Conservation (phyloP, 2,797 vertebrate genomes). For the Cyclura pinguis region DNA sequence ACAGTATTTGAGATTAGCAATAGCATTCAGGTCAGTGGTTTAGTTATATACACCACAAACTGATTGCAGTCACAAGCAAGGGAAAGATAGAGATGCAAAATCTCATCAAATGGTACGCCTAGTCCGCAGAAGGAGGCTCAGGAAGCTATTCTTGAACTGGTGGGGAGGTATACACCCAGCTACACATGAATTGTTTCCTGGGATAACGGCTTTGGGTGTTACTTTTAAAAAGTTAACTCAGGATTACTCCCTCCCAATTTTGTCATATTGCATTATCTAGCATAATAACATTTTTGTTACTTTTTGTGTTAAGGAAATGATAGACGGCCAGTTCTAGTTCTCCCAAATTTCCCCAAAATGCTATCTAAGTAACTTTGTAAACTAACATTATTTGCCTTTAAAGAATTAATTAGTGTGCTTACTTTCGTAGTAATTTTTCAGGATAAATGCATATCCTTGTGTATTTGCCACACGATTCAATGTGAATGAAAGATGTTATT, state of each 20-base stretch:
- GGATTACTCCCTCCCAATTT: too few relatives aligned
- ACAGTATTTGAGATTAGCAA: too few relatives aligned
- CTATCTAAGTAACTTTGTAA: too few relatives aligned
- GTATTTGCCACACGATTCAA: constrained; percentile 3
- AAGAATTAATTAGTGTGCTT: background rate
- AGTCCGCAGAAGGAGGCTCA: background rate
- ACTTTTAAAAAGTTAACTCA: too few relatives aligned
- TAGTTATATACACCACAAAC: background rate
- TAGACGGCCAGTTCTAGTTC: too few relatives aligned
- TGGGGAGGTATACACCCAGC: background rate
- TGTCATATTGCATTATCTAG: too few relatives aligned
- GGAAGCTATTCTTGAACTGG: background rate
- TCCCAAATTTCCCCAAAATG: too few relatives aligned
- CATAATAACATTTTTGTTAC: too few relatives aligned
- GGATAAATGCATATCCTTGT: background rate
- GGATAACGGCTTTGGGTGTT: too few relatives aligned
- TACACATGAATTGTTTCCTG: background rate
- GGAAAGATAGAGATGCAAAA: background rate
- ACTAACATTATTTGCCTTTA: too few relatives aligned
- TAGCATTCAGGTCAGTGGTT: too few relatives aligned
- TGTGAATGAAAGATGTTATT: background rate
- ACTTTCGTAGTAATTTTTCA: background rate
- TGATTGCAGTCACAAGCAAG: background rate
- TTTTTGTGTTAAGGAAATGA: too few relatives aligned
- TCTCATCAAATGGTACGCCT: background rate